phyloP scores from a whole-genome alignment of 2,888 invertebrate genomes.

The Ceraclea dissimilis region DNA sequence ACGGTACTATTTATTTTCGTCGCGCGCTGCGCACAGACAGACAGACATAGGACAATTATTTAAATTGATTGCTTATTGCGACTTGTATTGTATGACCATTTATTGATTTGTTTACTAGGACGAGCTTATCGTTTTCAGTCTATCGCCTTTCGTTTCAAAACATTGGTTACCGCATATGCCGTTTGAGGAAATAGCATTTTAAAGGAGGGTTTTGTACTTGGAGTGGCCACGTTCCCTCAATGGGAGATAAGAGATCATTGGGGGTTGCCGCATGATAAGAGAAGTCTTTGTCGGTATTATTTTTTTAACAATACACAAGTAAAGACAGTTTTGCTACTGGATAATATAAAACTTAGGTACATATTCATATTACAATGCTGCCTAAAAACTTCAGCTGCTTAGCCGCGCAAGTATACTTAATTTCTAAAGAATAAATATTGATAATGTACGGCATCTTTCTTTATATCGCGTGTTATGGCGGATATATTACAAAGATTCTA shows the following conservation, averaged over 20 bases:
- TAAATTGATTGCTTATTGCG: no score
- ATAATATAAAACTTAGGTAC: neutral
- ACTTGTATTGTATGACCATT: no score
- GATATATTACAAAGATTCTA: neutral
- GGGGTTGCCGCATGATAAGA: neutral
- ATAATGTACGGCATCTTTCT: neutral
- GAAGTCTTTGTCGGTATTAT: neutral
- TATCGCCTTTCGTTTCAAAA: no score
- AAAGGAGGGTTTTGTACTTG: neutral
- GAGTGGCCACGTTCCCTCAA: slow-evolving; percentile 3
- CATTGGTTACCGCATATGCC: no score
- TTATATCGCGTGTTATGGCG: neutral
- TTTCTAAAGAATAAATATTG: neutral
- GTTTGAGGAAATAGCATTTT: neutral
- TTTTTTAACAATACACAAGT: neutral
- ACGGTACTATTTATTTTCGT: no score
- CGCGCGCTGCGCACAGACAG: no score
- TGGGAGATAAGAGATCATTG: slow-evolving; percentile 2
- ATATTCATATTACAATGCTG: neutral
- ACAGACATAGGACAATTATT: no score
- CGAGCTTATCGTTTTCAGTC: no score
- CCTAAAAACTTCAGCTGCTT: neutral
- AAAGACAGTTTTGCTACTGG: neutral
- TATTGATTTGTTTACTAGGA: no score
- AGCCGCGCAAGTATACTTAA: neutral